These are phyloP conservation scores for Neoscelio sp. DNA, from an alignment of 2,888 invertebrate species.

Conservation along the genomic window DNA sequence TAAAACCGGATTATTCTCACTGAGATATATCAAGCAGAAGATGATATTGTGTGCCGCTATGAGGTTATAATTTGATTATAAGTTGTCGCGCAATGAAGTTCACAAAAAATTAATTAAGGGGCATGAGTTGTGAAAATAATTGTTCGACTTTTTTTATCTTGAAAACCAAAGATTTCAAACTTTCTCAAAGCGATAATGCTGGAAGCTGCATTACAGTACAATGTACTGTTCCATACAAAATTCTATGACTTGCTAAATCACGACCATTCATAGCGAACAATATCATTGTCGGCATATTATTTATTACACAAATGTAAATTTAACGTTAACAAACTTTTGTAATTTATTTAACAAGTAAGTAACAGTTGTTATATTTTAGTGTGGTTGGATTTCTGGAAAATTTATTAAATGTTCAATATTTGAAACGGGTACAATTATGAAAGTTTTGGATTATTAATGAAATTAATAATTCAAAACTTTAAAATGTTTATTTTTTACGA, in stretches of 20 bases:
- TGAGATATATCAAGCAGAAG: slow-evolving; percentile 61
- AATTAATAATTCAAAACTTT: too few species aligned
- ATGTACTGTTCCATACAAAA: slow-evolving; percentile 7
- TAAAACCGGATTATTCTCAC: slow-evolving; percentile 61
- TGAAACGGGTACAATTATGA: too few species aligned
- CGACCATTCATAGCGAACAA: slow-evolving; percentile 1
- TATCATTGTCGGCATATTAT: background rate
- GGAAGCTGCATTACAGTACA: background rate
- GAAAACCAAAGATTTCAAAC: slow-evolving; percentile 11
- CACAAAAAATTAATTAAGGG: slow-evolving; percentile 26
- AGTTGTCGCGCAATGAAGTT: slow-evolving; percentile 36
- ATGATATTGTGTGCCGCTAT: slow-evolving; percentile 58
- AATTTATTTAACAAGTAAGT: too few species aligned
- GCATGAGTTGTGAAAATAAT: slow-evolving; percentile 16
- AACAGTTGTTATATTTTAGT: too few species aligned
- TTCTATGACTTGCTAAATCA: slow-evolving; percentile 23
- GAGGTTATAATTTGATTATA: slow-evolving; percentile 55
- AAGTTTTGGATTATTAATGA: too few species aligned
- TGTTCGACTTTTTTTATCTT: background rate
- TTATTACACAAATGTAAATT: too few species aligned
- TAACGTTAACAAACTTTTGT: too few species aligned
- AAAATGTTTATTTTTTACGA: too few species aligned
- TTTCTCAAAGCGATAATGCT: slow-evolving; percentile 9
- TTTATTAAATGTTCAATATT: too few species aligned
- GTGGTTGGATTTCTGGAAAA: too few species aligned